Conservation (phyloP, 2,888 invertebrate species). For the Hoplodrina ambigua region DNA sequence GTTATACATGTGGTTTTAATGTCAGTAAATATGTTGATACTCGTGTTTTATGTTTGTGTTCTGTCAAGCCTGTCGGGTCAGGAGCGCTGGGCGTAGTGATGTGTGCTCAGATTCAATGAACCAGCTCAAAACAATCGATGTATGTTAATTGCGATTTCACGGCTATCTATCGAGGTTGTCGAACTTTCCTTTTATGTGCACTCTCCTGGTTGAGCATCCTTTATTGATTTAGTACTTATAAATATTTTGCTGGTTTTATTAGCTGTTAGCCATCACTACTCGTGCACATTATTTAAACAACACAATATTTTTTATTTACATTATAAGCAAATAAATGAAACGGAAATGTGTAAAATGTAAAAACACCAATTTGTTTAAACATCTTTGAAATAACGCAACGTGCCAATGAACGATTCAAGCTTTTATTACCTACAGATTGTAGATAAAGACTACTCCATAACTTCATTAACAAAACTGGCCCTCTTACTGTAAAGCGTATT, state of each 20-base stretch:
- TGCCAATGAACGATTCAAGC: constrained; percentile 14
- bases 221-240: constrained; percentile 53
- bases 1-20: constrained; percentile 50
- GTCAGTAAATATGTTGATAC: constrained; percentile 45
- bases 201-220: constrained; percentile 65
- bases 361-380: constrained; percentile 26
- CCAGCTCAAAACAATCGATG: constrained; percentile 78
- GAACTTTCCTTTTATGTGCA: constrained; percentile 77
- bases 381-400: constrained; percentile 13
- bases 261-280: constrained; percentile 34
- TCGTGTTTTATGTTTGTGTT: constrained; percentile 62
- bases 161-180: constrained; percentile 79
- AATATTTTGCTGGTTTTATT: constrained; percentile 58
- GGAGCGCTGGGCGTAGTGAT: constrained; percentile 62
- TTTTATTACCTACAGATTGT: constrained; percentile 31
- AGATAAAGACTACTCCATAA: constrained; percentile 53
- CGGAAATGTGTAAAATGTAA: constrained; percentile 3
- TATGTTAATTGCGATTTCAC: constrained; percentile 80
- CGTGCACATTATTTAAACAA: constrained; percentile 7
- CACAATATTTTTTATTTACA: constrained; percentile 42
- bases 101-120: constrained; percentile 71
- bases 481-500: constrained; percentile 61
- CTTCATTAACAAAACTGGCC: constrained; percentile 58
- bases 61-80: constrained; percentile 68
- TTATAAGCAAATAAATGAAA: constrained; percentile 17